Evolutionary conservation across 1,140 invertebrate species (phyloP).

Genomic region (Paraescarpia echinospica): DNA sequence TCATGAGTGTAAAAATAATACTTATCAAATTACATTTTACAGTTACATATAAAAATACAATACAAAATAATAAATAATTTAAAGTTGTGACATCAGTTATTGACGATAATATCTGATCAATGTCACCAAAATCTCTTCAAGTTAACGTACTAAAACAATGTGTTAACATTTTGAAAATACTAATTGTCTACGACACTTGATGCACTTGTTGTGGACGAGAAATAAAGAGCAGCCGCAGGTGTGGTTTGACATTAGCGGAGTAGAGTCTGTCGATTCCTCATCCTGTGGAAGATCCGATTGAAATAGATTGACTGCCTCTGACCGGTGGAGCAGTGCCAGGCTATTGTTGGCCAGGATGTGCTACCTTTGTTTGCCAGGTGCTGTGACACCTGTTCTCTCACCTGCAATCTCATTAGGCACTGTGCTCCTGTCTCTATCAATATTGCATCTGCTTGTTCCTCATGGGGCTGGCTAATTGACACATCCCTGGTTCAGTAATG

Average conservation of each 20-base stretch:
- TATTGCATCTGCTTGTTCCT: slow-evolving; percentile 1
- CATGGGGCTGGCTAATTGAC: background rate
- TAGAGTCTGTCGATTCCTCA: background rate
- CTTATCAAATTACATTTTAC: too few relatives aligned
- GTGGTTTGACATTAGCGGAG: background rate
- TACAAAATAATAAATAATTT: too few relatives aligned
- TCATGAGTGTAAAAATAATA: too few relatives aligned
- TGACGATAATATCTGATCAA: too few relatives aligned
- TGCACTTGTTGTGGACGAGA: background rate
- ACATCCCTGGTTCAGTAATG: background rate
- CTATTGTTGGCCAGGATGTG: background rate
- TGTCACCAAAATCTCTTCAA: too few relatives aligned
- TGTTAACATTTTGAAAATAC: too few relatives aligned
- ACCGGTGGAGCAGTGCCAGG: background rate
- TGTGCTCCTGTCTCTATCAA: background rate
- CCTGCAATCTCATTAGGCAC: background rate
- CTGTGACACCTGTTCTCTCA: background rate
- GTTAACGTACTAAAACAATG: too few relatives aligned
- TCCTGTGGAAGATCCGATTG: background rate
- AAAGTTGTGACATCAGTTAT: too few relatives aligned
- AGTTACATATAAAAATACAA: too few relatives aligned
- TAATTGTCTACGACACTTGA: too few relatives aligned
- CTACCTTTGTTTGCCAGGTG: background rate
- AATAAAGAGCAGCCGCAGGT: background rate
- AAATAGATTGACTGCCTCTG: background rate